Base-by-base conservation (phyloP, 2,797 vertebrate species). In the Manis pentadactyla region DNA sequence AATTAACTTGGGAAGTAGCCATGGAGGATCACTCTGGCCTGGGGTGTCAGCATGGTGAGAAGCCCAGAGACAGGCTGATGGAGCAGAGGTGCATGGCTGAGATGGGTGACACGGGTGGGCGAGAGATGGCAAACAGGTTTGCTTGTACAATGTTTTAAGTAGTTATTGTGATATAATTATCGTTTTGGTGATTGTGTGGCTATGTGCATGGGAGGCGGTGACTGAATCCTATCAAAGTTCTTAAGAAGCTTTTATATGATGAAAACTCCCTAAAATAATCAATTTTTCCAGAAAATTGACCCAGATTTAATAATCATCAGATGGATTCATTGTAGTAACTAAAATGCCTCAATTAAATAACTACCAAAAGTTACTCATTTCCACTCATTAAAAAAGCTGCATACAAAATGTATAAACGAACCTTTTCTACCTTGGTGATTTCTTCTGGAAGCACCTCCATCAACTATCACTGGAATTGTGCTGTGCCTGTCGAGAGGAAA, bases 401-500 rank as follows among this genome's bases (percentile, higher is more conserved):
- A 18, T 14, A 14, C 1, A 15, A n/a, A 25, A 17, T 2, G 0
- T 6, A 1, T 9, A 17, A 37, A 15, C 0, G 19, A 4, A 1
- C 10, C 10, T 83, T 29, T 18, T 7, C 61, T 21, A n/a, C 31
- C 15, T 12, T 2, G 9, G 3, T 3, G 39, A 25, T 29, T 21
- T 61, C 42, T 31, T 3, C 3, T 39, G 39, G 25, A 21, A 37
- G 51, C 14, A 23, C 6, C 7, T 17, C 34, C 42, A 2, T 11
- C 71, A 77, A 79, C 73, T 84, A 27, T 95, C n/a, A 3, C 19
- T 49, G 6, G 5, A 14, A 21, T 25, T 73, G 18, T 59, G 1
- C 37, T 1, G 53, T 34, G 91, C 61, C 87, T 31, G 85, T 57
- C 75, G 78, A 92, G 93, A 82, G 73, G 77, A 87, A 86, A 97